phyloP scores from a whole-genome alignment of 2,113 vertebrate genomes.

The Noctilio leporinus region DNA sequence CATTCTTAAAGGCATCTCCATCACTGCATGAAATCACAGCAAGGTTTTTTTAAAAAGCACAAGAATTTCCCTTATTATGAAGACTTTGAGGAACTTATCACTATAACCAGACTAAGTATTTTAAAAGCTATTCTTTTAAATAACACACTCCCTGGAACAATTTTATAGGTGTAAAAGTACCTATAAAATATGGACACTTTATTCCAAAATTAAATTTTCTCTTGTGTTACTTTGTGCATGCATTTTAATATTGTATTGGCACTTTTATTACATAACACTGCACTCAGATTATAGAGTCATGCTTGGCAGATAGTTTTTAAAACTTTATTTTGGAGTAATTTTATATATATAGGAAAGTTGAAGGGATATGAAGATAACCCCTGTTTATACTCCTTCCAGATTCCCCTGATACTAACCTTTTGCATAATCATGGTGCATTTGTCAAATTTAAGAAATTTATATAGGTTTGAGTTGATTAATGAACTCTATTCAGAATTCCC shows the following conservation, averaged over 20 bases:
- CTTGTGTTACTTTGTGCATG: neutral
- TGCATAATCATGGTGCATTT: neutral
- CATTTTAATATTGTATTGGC: neutral
- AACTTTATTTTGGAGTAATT: slow-evolving; percentile 11
- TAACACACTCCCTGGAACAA: neutral
- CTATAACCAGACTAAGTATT: neutral
- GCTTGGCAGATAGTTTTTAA: neutral
- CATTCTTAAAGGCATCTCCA: slow-evolving; percentile 60
- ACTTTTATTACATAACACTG: neutral
- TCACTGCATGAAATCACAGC: slow-evolving; percentile 56
- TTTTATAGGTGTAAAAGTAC: neutral
- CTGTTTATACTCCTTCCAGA: neutral
- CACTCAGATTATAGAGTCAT: neutral
- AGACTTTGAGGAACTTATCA: slow-evolving; percentile 3
- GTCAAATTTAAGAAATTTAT: neutral
- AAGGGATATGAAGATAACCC: neutral
- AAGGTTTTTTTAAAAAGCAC: neutral
- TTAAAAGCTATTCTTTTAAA: neutral
- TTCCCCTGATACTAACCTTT: neutral
- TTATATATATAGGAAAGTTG: slow-evolving; percentile 1
- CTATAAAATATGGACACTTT: neutral
- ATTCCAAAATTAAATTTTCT: neutral
- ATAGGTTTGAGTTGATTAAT: neutral
- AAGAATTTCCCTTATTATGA: neutral
- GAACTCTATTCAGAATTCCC: neutral